These are phyloP conservation scores for Anser cygnoides DNA, from an alignment of 2,113 vertebrate species.

Conservation along the genomic window DNA sequence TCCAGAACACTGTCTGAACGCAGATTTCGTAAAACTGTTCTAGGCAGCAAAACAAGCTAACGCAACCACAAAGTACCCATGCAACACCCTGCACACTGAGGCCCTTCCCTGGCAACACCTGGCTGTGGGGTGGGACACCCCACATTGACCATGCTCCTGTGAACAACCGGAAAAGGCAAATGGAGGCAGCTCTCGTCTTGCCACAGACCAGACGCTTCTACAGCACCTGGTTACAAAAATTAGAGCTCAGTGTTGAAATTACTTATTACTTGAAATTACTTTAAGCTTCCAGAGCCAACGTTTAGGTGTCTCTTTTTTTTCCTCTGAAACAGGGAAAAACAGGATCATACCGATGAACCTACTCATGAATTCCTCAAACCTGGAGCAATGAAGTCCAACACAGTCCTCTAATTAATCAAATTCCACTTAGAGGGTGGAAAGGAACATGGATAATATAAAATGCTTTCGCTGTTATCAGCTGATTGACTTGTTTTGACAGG, in stretches of 20 bases:
- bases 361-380: not conserved
- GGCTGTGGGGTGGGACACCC: fast-evolving
- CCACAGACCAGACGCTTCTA: not conserved
- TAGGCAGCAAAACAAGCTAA: not conserved
- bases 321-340: not conserved
- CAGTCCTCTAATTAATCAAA: not conserved
- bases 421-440: not conserved
- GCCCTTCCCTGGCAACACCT: not conserved
- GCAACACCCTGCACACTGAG: not conserved
- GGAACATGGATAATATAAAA: not conserved
- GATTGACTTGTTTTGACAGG: constrained; percentile 49
- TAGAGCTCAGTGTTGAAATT: not conserved
- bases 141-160: not conserved
- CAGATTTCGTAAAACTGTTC: not conserved
- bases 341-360: not conserved
- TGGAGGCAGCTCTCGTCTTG: not conserved
- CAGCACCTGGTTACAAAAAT: not conserved
- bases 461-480: not conserved
- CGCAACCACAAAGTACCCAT: not conserved
- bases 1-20: not conserved
- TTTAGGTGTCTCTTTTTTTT: not conserved
- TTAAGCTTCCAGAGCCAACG: not conserved
- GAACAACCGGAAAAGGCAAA: fast-evolving
- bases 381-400: not conserved
- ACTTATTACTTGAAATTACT: not conserved